These are phyloP conservation scores for Phrynocephalus versicolor DNA, from an alignment of 2,113 vertebrate genomes.

Conservation along the genomic window DNA sequence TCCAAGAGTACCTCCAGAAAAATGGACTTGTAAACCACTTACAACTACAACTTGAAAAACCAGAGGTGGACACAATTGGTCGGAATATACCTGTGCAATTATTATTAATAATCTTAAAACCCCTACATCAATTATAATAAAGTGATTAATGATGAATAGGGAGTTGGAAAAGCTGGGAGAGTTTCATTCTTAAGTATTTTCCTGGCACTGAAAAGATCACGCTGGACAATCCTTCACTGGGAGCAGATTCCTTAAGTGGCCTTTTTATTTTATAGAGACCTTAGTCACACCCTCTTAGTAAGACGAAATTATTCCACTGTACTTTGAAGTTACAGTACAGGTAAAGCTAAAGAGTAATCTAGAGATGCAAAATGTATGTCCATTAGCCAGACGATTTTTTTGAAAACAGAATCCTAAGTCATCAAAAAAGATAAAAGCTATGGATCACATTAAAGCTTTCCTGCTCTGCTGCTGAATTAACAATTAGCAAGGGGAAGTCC, in stretches of 20 bases:
- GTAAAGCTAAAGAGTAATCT: slow-evolving; percentile 43
- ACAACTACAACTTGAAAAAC: no score
- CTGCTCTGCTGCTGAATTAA: slow-evolving; percentile 52
- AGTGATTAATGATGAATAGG: not conserved
- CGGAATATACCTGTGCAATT: no score
- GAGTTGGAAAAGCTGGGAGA: not conserved
- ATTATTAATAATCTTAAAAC: no score
- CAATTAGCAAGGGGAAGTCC: slow-evolving; percentile 44
- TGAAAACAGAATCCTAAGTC: slow-evolving; percentile 58
- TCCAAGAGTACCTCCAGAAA: no score
- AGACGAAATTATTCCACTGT: slow-evolving; percentile 17
- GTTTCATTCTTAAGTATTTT: not conserved
- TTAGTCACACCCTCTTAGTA: slow-evolving; percentile 20
- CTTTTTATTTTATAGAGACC: slow-evolving; percentile 14
- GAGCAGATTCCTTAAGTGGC: not conserved
- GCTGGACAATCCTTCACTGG: no score
- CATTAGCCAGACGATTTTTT: slow-evolving; percentile 37
- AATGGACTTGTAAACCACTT: no score
- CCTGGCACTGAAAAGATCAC: not conserved
- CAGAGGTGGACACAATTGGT: no score
- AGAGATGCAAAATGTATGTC: slow-evolving; percentile 38
- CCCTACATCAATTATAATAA: not conserved
- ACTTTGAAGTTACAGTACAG: slow-evolving; percentile 25
- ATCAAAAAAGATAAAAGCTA: slow-evolving; percentile 65
- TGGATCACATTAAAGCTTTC: slow-evolving; percentile 49